Base-by-base conservation (phyloP, 2,797 vertebrate genomes). In the Enteromius radiatus region DNA sequence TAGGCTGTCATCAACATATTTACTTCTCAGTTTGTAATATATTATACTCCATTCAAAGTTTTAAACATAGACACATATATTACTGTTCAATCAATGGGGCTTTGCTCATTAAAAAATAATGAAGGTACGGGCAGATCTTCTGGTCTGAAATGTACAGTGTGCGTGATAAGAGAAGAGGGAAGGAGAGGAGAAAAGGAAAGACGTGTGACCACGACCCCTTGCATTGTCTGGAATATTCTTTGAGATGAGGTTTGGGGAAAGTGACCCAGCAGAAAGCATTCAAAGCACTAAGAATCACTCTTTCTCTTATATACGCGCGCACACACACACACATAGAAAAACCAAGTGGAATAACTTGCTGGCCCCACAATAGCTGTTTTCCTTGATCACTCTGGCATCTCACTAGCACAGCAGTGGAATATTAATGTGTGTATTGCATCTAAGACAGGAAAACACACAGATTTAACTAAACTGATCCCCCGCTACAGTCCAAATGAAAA, bases 1-100 rank as follows among this genome's bases (percentile, higher is more conserved):
- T 87, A 86, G 17, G 38, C 84, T 88, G 89, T 88, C 85, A 88
- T 88, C 89, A 90, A 90, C 86, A 88, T 85, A 84, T 85, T 83
- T 84, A 83, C 84, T 88, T 78, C 84, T 87, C 86, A 54, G 74
- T 76, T 83, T 80, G 82, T 87, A 86, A 88, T 90, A 88, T 90
- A 88, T 90, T 88, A 90, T 89, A 88, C 64, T 87, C 82, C 88
- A 86, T 84, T 89, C 84, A 88, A 85, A 88, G 85, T 82, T 85
- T 88, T 86, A 71, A 88, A 86, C 89, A 90, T 87, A 88, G 86
- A 88, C 87, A 86, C 83, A 73, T 85, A 87, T 78, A 69, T 86
- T 82, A 86, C 85, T 33, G 81, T 85, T 70, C 54, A 84, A 78
- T 86, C 69, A 38, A 80, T 74, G 82, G 76, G 79, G 86, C 59